Percentiles rank a stretch among this genome's conserved stretches.
phyloP scores from a whole-genome alignment of 2,797 vertebrate species.

The Manis crassicaudata region DNA sequence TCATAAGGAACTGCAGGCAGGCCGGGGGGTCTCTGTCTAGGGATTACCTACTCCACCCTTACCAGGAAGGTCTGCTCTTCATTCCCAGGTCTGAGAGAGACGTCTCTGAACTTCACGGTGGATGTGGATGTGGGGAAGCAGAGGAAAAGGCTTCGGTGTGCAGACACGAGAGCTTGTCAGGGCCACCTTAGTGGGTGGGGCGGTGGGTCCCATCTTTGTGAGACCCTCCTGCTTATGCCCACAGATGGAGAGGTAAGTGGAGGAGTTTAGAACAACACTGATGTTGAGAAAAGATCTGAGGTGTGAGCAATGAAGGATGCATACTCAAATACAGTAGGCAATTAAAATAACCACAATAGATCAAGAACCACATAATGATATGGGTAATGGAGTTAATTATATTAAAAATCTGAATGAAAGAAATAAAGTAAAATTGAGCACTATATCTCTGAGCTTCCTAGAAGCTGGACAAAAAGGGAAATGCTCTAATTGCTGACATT shows the following conservation, averaged over 20 bases:
- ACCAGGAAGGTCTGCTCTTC: background rate
- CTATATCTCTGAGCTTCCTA: background rate
- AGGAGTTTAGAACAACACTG: background rate
- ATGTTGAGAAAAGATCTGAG: background rate
- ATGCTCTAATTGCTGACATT: background rate
- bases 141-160: conserved; percentile 81
- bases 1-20: background rate
- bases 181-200: background rate
- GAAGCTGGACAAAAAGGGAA: background rate
- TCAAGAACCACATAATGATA: background rate
- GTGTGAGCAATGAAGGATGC: background rate
- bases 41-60: background rate
- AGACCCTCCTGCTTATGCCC: background rate
- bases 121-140: conserved; percentile 84
- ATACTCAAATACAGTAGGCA: background rate
- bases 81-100: conserved; percentile 59
- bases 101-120: conserved; percentile 71
- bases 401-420: background rate
- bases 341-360: background rate
- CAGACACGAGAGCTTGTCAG: background rate
- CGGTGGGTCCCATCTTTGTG: background rate
- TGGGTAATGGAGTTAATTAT: background rate
- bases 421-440: background rate
- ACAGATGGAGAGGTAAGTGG: conserved; percentile 63
- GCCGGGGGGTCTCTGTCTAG: background rate